A percentile compares a stretch with the other conserved stretches of the same genome.
Conservation (phyloP, 2,797 vertebrate genomes). For the Mus minutoides region DNA sequence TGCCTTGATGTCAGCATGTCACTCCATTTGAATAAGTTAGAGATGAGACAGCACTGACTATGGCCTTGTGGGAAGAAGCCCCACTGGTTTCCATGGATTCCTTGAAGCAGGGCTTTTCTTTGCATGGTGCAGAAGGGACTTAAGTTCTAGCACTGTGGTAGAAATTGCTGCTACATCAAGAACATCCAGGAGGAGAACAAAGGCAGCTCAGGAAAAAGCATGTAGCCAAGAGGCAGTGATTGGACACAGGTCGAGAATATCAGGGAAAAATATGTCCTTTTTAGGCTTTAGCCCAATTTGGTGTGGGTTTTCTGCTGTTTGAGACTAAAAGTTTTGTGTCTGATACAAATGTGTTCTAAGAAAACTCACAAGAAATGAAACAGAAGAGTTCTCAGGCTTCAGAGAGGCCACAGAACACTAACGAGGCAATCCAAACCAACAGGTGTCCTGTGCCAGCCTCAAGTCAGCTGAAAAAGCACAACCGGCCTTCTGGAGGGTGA, state of each 20-base stretch:
- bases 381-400: background rate
- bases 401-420: constrained; percentile 4
- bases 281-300: background rate
- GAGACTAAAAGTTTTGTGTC: background rate
- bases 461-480: background rate
- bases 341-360: constrained; percentile 24
- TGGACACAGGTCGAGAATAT: background rate
- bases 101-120: background rate
- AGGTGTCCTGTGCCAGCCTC: background rate
- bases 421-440: background rate
- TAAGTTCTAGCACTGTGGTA: background rate
- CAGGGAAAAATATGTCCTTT: background rate
- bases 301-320: constrained; percentile 25
- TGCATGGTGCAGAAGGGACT: background rate
- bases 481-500: background rate
- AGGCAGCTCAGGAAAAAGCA: background rate
- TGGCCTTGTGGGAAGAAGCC: background rate
- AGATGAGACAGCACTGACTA: background rate
- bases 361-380: constrained; percentile 29
- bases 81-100: background rate
- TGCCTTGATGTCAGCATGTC: background rate
- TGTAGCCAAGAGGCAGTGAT: background rate
- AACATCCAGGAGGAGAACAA: background rate
- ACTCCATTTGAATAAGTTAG: background rate
- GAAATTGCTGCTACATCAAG: background rate